Evolutionary conservation across 2,113 vertebrate genomes (phyloP).

Genomic region (Peromyscus leucopus): DNA sequence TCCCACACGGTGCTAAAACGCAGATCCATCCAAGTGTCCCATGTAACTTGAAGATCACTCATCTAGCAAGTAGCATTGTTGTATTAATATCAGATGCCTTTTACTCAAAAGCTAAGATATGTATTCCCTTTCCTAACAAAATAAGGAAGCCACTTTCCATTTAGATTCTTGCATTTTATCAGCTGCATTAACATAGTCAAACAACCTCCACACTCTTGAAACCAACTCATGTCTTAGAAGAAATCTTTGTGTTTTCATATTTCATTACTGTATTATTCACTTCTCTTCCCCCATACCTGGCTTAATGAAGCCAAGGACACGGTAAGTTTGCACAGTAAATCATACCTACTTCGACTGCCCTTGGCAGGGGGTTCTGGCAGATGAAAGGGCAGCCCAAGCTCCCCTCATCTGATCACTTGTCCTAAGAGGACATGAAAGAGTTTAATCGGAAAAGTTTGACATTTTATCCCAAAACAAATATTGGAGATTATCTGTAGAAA

Average conservation of each 20-base stretch:
- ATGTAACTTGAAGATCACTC: background rate
- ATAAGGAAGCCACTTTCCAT: background rate
- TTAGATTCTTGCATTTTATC: background rate
- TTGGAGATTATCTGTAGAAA: slow-evolving; percentile 77
- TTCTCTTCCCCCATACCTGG: background rate
- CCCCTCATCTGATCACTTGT: slow-evolving; percentile 66
- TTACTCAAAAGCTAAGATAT: background rate
- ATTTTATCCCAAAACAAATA: slow-evolving; percentile 81
- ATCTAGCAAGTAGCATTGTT: slow-evolving; percentile 5
- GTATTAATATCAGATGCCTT: background rate
- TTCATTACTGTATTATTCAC: background rate
- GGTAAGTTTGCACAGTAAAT: background rate
- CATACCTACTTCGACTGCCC: background rate
- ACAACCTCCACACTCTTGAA: background rate
- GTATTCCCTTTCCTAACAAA: background rate
- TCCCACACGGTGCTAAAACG: background rate
- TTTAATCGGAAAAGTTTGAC: slow-evolving; percentile 77
- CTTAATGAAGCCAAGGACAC: background rate
- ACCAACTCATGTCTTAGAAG: background rate
- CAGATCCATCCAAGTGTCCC: background rate
- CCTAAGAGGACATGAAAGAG: slow-evolving; percentile 73
- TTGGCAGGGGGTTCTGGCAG: slow-evolving; percentile 24
- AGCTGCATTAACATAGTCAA: background rate
- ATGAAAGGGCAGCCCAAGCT: slow-evolving; percentile 29
- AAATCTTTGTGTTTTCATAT: background rate